Percentiles rank a stretch among this genome's conserved stretches.
These are phyloP conservation scores for Doris montereyensis DNA, from an alignment of 2,888 invertebrate genomes.

Conservation along the genomic window DNA sequence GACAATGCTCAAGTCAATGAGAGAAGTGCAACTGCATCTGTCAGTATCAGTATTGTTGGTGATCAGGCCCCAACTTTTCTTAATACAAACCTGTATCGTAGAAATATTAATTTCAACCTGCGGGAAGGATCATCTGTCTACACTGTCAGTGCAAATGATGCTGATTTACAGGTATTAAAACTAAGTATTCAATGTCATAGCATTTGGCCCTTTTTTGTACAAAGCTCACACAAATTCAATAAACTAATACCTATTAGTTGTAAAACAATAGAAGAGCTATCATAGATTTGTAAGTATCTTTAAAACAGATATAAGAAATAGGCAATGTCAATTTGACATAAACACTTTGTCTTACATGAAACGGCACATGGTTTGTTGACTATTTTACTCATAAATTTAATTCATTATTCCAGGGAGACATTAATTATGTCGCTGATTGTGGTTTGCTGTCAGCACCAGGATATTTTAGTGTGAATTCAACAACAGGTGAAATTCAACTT, in stretches of 20 bases:
- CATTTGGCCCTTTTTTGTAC: no score
- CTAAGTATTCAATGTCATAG: no score
- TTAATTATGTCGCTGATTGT: constrained; percentile 55
- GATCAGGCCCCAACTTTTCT: constrained; percentile 43
- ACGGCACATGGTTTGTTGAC: no score
- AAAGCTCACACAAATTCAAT: no score
- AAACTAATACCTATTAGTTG: no score
- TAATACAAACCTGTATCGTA: constrained; percentile 44
- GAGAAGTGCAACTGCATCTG: constrained; percentile 37
- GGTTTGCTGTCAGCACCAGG: constrained; percentile 45
- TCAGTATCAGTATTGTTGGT: constrained; percentile 39
- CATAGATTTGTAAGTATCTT: no score
- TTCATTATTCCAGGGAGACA: constrained; percentile 50
- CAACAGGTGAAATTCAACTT: constrained; percentile 18
- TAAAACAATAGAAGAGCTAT: no score
- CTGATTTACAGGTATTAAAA: constrained; percentile 12
- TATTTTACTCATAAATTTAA: no score
- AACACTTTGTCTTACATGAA: no score
- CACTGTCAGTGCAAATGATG: constrained; percentile 38
- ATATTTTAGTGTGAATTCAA: constrained; percentile 12
- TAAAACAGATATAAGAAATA: no score
- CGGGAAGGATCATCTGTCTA: constrained; percentile 43
- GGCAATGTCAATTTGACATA: no score
- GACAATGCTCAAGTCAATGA: constrained; percentile 44
- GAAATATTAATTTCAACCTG: constrained; percentile 50